Conservation (phyloP, 2,888 invertebrate species). For the Thymelicus lineola region DNA sequence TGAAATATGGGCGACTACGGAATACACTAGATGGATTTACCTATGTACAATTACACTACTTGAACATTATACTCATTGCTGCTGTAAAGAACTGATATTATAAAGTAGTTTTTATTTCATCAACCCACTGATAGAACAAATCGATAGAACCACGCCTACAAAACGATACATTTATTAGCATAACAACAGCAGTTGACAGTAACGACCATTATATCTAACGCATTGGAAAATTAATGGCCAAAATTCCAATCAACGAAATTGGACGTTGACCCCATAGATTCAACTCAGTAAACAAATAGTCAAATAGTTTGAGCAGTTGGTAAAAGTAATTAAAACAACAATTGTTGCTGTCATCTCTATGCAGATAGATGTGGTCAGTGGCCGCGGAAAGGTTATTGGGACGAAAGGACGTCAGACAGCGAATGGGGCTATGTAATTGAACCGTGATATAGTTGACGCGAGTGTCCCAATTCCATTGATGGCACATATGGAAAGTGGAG, state of each 20-base stretch:
- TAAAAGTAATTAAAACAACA: constrained; percentile 71
- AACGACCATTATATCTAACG: constrained; percentile 4
- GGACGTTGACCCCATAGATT: constrained; percentile 50
- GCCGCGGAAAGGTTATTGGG: constrained; percentile 34
- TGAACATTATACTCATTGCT: no score
- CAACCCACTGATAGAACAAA: no score
- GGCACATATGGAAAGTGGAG: constrained; percentile 28
- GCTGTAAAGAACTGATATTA: no score
- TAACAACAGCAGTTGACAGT: constrained; percentile 15
- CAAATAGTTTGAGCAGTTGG: constrained; percentile 55
- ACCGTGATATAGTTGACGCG: constrained; percentile 27
- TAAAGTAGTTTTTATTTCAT: no score
- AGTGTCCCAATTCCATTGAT: constrained; percentile 25
- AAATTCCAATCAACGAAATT: constrained; percentile 46
- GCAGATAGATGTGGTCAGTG: constrained; percentile 60
- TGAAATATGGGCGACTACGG: no score
- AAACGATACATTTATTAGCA: constrained; percentile 1
- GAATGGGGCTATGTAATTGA: constrained; percentile 32
- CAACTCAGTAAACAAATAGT: constrained; percentile 52
- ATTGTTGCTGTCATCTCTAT: constrained; percentile 73
- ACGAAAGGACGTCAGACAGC: constrained; percentile 21
- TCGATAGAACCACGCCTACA: not conserved
- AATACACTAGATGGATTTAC: no score
- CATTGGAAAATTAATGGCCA: constrained; percentile 27
- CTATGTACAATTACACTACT: no score